Evolutionary conservation across 1,140 invertebrate genomes (phyloP), one percentile per base, ranked within the genome.

Genomic region (Plodia interpunctella): DNA sequence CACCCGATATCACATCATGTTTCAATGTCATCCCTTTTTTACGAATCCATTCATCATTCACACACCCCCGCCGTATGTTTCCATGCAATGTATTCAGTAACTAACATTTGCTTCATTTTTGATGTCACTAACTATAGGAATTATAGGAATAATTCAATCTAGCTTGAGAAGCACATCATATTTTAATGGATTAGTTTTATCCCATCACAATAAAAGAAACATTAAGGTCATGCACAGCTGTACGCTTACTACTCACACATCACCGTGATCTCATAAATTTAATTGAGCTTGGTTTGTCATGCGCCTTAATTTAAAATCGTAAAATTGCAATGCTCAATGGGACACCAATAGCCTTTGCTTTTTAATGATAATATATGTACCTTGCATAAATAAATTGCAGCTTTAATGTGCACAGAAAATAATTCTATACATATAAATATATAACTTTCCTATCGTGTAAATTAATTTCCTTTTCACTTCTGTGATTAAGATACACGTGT

Each of bases 21-120:
- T 15, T 44, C 15, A 15, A 44, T 9, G 52, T 62, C 64, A 63
- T 25, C 32, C 54, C n/a, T 49, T 55, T 25, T 28, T 20, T 52
- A 49, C 49, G 53, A 49, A n/a, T 9, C 44, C 44, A 57, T 57
- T 58, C 49, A 58, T 49, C 18, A 21, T 57, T 61, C 55, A 57
- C 19, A 35, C 18, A 49, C 38, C 32, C n/a, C n/a, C n/a, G n/a
- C n/a, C 44, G 38, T 17, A 17, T 44, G 10, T 21, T 49, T 51
- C 35, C 13, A 35, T 18, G 19, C 18, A 44, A 44, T 44, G 5
- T 44, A 15, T 15, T 44, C 38, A 15, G n/a, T 44, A 44, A 44
- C 3, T 44, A 15, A 17, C 38, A 44, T 44, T 35, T 15, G 38
- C 38, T 44, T 17, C 8, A 44, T 44, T 5, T 44, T 44, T 19